phyloP scores from a whole-genome alignment of 2,888 invertebrate genomes.

The Agriotes lineatus region DNA sequence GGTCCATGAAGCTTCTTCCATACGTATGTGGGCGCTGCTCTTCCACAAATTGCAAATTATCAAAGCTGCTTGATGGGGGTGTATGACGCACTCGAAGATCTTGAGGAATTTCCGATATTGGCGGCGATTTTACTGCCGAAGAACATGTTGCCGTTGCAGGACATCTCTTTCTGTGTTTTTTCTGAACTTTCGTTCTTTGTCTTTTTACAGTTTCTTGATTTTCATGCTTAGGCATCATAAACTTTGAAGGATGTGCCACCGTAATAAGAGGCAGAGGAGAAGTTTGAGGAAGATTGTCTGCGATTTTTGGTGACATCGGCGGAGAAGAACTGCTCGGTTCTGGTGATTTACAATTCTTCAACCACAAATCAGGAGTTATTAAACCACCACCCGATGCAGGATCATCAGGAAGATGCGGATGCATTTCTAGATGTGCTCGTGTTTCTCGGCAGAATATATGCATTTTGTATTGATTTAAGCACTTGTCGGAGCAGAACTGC shows the following conservation, averaged over 20 bases:
- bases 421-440: conserved; percentile 89
- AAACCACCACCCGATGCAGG: conserved; percentile 63
- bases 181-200: conserved; percentile 63
- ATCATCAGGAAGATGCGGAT: conserved; percentile 75
- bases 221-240: conserved; percentile 67
- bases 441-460: conserved; percentile 96
- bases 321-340: conserved; percentile 68
- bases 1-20: conserved; percentile 7
- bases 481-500: conserved; percentile 93
- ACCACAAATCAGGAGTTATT: conserved; percentile 93
- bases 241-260: conserved; percentile 75
- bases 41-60: conserved; percentile 29
- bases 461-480: conserved; percentile 96
- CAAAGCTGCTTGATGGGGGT: conserved; percentile 19
- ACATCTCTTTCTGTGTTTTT: conserved; percentile 63
- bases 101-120: conserved; percentile 58
- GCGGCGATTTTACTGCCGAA: conserved; percentile 61
- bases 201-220: conserved; percentile 63
- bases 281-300: conserved; percentile 58
- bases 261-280: conserved; percentile 75
- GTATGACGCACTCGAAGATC: conserved; percentile 60
- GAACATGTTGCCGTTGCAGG: conserved; percentile 67
- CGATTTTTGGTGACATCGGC: conserved; percentile 62
- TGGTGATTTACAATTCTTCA: conserved; percentile 78
- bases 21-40: conserved; percentile 13